These are phyloP conservation scores for Threskiornis aethiopicus DNA, from an alignment of 2,797 vertebrate species.

Conservation along the genomic window DNA sequence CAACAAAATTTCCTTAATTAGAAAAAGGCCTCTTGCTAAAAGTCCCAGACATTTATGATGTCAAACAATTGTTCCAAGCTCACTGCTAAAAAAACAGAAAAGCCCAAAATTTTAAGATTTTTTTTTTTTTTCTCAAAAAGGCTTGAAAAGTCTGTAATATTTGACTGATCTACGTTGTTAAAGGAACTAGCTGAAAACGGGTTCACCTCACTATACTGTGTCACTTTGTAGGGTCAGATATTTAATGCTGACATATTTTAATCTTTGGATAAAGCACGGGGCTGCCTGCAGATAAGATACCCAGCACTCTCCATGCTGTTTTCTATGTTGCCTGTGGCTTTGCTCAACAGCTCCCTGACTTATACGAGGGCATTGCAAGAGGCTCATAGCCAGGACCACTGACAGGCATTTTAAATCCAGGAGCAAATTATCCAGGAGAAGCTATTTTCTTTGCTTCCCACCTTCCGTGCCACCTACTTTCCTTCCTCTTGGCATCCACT, in stretches of 20 bases:
- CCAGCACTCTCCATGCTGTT: neutral
- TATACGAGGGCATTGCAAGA: neutral
- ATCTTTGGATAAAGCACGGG: neutral
- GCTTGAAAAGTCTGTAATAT: neutral
- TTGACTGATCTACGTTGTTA: neutral
- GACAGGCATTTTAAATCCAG: neutral
- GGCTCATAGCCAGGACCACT: neutral
- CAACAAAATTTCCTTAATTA: neutral
- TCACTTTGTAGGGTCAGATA: neutral
- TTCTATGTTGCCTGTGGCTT: neutral
- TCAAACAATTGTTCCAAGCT: neutral
- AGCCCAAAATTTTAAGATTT: neutral
- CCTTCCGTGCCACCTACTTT: neutral
- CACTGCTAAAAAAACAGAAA: neutral
- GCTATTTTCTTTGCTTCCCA: neutral
- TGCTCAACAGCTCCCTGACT: neutral
- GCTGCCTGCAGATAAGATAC: neutral
- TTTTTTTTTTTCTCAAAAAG: neutral
- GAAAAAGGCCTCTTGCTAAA: neutral
- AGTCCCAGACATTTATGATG: neutral
- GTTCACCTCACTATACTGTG: neutral
- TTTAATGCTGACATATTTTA: neutral
- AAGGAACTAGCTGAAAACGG: neutral
- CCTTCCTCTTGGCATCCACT: neutral
- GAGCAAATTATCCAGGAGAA: neutral